phyloP scores from a whole-genome alignment of 2,113 vertebrate genomes.

The Equus quagga region DNA sequence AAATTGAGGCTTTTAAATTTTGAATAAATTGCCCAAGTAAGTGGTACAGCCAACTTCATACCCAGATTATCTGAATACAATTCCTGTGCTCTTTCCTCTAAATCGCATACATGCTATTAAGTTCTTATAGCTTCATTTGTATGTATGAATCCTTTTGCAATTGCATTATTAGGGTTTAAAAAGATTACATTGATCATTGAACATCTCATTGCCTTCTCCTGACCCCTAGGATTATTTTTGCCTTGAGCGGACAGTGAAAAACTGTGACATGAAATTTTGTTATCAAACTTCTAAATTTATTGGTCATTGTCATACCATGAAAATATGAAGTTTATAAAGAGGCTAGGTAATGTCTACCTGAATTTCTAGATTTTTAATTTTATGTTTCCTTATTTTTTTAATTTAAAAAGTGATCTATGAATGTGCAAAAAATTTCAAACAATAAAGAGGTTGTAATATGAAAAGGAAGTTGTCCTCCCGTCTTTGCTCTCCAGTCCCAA shows the following conservation, averaged over 20 bases:
- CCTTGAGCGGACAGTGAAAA: background rate
- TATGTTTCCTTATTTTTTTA: background rate
- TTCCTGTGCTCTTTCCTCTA: constrained; percentile 70
- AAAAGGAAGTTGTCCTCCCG: background rate
- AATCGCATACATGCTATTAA: constrained; percentile 69
- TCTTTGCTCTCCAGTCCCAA: background rate
- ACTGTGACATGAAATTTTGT: background rate
- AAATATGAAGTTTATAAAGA: background rate
- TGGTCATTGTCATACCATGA: background rate
- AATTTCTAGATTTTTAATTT: background rate
- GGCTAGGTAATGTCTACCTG: background rate
- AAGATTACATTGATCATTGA: background rate
- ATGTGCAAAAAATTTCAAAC: background rate
- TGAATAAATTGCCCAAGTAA: constrained; percentile 6
- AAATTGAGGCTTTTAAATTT: background rate
- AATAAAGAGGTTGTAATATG: background rate
- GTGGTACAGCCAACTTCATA: background rate
- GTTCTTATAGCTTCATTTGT: background rate
- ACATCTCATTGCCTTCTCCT: background rate
- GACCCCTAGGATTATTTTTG: background rate
- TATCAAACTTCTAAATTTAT: background rate
- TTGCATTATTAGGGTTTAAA: background rate
- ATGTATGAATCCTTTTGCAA: constrained; percentile 67
- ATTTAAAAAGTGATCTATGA: background rate
- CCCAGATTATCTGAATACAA: background rate